Evolutionary conservation across 1,140 invertebrate species (phyloP), one percentile per base, ranked within the genome.

Genomic region (Drosophila persimilis): DNA sequence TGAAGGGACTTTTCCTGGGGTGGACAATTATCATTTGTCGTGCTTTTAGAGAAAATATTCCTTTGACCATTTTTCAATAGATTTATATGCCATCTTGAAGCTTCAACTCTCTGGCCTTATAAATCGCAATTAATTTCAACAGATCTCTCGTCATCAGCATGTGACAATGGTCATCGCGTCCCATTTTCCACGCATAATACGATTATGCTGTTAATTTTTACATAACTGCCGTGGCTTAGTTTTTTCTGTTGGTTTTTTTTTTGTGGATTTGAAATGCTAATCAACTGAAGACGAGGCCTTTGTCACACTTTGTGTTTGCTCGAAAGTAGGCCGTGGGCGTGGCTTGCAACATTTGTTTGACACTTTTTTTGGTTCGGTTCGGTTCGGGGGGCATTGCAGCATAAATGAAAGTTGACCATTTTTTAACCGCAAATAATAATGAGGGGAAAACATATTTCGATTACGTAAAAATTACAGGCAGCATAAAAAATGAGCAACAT

Each of bases 351-450:
- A 72, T 73, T 59, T 47, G 56, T 62, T 73, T 67, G 73, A 73
- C 61, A 80, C 60, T 71, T 71, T 67, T 58, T 26, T 53, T 39
- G 24, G 24, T 51, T 22, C 41, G 35, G 11, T 13, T 39, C 35
- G 11, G 11, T 39, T 39, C 35, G 35, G 11, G 11, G 35, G 35
- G 43, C 52, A 75, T 84, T 84, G 76, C 81, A 81, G 65, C 81
- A 80, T 78, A 86, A 86, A 86, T 71, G 81, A 86, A 86, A 86
- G 81, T 86, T 81, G 63, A 58, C 43, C 63, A 43, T 73, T 63
- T 77, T 76, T 73, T 67, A 64, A 67, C 66, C 64, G 71, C 55
- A 45, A 65, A 62, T 63, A 78, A 74, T 73, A 69, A 84, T 75
- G 53, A 77, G 78, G 81, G 81, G 81, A 86, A 84, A 84, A 84